Conservation (phyloP, 2,888 invertebrate genomes). For the Pasiphila rectangulata region DNA sequence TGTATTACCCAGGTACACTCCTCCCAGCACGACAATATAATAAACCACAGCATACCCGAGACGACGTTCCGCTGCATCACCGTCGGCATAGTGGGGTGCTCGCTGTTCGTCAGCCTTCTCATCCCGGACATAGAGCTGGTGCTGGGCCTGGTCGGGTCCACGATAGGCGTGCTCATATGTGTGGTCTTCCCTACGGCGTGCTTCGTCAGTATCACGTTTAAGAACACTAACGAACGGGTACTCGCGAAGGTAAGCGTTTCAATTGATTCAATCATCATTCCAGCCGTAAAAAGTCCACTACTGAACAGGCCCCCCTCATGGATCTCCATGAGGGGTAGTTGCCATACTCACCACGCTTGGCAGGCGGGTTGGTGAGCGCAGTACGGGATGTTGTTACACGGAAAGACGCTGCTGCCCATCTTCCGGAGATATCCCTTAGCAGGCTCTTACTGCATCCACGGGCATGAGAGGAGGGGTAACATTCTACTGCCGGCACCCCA, state of each 20-base stretch:
- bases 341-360: too few species aligned
- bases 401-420: too few species aligned
- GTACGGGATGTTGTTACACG: too few species aligned
- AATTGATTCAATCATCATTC: too few species aligned
- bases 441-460: too few species aligned
- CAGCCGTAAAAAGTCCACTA: too few species aligned
- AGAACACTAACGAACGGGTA: constrained; percentile 90
- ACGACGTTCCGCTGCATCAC: constrained; percentile 91
- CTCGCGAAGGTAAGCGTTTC: constrained; percentile 85
- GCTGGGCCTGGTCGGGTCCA: constrained; percentile 95
- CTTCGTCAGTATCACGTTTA: constrained; percentile 91
- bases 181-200: constrained; percentile 95
- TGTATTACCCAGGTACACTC: constrained; percentile 80
- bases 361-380: too few species aligned
- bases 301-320: too few species aligned
- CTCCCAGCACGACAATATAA: constrained; percentile 82
- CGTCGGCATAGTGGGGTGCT: constrained; percentile 87
- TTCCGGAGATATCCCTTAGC: too few species aligned
- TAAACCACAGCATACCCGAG: constrained; percentile 89
- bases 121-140: constrained; percentile 97
- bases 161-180: constrained; percentile 96
- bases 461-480: too few species aligned
- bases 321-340: too few species aligned
- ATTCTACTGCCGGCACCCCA: too few species aligned
- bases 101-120: constrained; percentile 89